Evolutionary conservation across 2,888 invertebrate species (phyloP), one percentile per base, ranked within the genome.

Genomic region (Encarsia formosa): DNA sequence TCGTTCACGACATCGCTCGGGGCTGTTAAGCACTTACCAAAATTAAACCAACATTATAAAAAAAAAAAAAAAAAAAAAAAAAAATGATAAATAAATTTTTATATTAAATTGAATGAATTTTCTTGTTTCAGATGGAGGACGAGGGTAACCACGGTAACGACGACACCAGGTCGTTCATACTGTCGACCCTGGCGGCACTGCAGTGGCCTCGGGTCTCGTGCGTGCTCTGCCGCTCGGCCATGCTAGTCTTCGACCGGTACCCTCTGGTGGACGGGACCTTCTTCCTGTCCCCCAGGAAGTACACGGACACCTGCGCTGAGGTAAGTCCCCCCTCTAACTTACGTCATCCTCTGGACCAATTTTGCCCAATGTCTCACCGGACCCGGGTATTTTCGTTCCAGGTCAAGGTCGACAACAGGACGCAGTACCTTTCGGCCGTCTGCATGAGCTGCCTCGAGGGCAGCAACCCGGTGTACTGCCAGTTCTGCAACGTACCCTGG

Each of bases 121-220:
- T 63, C 63, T 63, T 81, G 79, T 71, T 82, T 42, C 81, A 94
- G 91, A 94, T 97, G 82, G 97, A 98, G 78, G 97, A 98, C 73
- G 97, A 98, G 74, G 95, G 94, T 59, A 93, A 94, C 77, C 95
- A 95, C 74, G 97, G 97, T 66, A 97, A 97, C 77, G 98, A 98
- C 74, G 98, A 98, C 74, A 96, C 94, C 42, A 84, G 97, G 63
- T 88, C 92, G 70, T 97, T 97, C 80, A 91, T 98, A 66, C 80
- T 98, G 71, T 93, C 95, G 56, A 94, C 93, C 37, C 78, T 98
- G 71, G 95, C 95, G 58, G 91, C 91, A 24, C 87, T 92, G 71
- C 91, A 93, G 68, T 88, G 90, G 76, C 86, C 88, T 59, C 82
- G 86, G 65, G 91, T 89, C 37, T 85, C 85, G 50, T 97, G 89